Evolutionary conservation across 2,113 vertebrate genomes (phyloP), one percentile per base, ranked within the genome.

Genomic region (Cebus imitator): DNA sequence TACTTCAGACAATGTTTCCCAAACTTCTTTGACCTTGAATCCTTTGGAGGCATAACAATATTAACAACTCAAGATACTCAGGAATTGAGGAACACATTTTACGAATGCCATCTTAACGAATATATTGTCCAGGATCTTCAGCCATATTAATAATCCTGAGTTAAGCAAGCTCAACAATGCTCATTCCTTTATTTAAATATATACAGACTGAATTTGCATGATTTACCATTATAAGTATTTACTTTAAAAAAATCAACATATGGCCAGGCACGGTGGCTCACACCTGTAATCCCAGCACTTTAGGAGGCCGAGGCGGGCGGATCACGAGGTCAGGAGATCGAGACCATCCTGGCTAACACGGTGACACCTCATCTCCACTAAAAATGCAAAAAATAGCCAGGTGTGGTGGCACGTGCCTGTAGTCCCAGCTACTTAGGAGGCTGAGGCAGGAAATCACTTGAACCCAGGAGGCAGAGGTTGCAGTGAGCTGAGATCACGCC

Each of bases 1-100:
- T 92, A n/a, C 75, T 93, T 93, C 50, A 91, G 58, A 84, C 14
- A 61, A 27, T 66, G 43, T 58, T 96, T 75, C 66, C 52, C 45
- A 95, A 96, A 81, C 66, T 87, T 48, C 70, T 92, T 25, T 90
- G 58, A 92, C 30, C 25, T 91, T 76, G 40, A 95, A 78, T 75
- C 40, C 37, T 73, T 93, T 91, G 55, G 48, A 82, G 23, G 35
- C 45, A 55, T 52, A 83, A 87, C 5, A 94, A 40, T 90, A 73
- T 48, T 57, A 70, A 78, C 55, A 87, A 92, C 9, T 10, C 58
- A 40, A 88, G 55, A 35, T 95, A 85, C 48, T 91, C 32, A 87
- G 37, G n/a, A 81, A 85, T 40, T 73, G 35, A 86, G 64, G 48
- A 90, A 90, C 52, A 58, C 1, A 61, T 91, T 95, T 92, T 94